These are phyloP conservation scores for Diadromus collaris DNA, from an alignment of 2,888 invertebrate genomes.

Conservation along the genomic window DNA sequence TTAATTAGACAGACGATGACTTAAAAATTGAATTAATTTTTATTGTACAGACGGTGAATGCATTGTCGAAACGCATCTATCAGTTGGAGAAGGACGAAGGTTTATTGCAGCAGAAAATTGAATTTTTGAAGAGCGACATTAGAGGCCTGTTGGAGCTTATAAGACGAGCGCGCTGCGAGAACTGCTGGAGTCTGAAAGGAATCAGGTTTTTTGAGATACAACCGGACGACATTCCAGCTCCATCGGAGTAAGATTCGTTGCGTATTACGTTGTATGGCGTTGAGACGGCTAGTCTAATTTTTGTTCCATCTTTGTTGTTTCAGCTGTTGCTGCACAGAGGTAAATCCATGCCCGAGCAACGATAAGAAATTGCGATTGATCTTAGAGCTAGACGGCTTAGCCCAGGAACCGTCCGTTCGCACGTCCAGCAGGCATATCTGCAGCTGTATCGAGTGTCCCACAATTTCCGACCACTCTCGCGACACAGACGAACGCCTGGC, in stretches of 20 bases:
- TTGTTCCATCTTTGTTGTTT: conserved; percentile 58
- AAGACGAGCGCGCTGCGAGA: conserved; percentile 81
- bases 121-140: conserved; percentile 81
- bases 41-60: conserved; percentile 69
- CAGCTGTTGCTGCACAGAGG: conserved; percentile 74
- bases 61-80: conserved; percentile 70
- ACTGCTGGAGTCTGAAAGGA: conserved; percentile 81
- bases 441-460: conserved; percentile 41
- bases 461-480: conserved; percentile 47
- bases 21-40: conserved; percentile 21
- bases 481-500: conserved; percentile 39
- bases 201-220: conserved; percentile 82
- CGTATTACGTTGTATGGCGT: not conserved
- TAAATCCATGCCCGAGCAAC: conserved; percentile 71
- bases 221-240: conserved; percentile 71
- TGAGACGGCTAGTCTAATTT: not conserved
- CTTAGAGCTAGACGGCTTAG: conserved; percentile 61
- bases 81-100: conserved; percentile 71
- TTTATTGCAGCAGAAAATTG: conserved; percentile 80
- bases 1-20: not conserved
- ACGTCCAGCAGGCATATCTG: conserved; percentile 41
- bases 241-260: conserved; percentile 68
- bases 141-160: conserved; percentile 82
- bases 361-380: conserved; percentile 68
- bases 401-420: conserved; percentile 39